Percentiles rank a stretch among this genome's conserved stretches.
Conservation (phyloP, 1,140 invertebrate species). For the Scaptomyza graminum region DNA sequence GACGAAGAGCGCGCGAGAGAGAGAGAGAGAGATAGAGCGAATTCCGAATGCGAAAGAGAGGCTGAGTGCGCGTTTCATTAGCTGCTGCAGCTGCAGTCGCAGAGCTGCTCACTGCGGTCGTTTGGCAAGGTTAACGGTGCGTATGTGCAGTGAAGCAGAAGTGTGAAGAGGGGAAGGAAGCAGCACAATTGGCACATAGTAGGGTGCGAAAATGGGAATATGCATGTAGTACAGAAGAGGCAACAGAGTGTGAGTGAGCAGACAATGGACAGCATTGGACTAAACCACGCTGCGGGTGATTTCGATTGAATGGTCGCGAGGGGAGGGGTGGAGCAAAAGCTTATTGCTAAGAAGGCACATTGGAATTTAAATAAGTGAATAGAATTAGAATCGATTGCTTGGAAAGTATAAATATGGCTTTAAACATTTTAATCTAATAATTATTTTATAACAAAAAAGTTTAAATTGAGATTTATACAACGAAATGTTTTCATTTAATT, state of each 20-base stretch:
- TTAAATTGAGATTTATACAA: too few relatives aligned
- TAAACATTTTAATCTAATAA: too few relatives aligned
- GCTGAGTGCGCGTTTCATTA: constrained; percentile 37
- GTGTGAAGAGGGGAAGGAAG: background rate
- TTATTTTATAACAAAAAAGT: too few relatives aligned
- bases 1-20: background rate
- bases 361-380: background rate
- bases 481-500: background rate
- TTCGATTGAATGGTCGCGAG: constrained; percentile 19
- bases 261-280: constrained; percentile 4
- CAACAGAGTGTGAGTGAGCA: constrained; percentile 40
- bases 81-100: constrained; percentile 39
- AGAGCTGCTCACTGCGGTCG: constrained; percentile 48
- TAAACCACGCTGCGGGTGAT: constrained; percentile 33
- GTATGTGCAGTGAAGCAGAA: constrained; percentile 3
- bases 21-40: constrained; percentile 4
- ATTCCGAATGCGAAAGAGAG: background rate
- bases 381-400: background rate
- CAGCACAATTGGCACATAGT: constrained; percentile 15
- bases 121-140: constrained; percentile 52
- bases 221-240: constrained; percentile 19
- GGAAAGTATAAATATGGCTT: too few relatives aligned
- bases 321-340: background rate
- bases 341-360: constrained; percentile 1
- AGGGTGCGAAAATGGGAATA: background rate